Base-by-base conservation (phyloP, 1,140 invertebrate genomes). In the Heterodera carotae region DNA sequence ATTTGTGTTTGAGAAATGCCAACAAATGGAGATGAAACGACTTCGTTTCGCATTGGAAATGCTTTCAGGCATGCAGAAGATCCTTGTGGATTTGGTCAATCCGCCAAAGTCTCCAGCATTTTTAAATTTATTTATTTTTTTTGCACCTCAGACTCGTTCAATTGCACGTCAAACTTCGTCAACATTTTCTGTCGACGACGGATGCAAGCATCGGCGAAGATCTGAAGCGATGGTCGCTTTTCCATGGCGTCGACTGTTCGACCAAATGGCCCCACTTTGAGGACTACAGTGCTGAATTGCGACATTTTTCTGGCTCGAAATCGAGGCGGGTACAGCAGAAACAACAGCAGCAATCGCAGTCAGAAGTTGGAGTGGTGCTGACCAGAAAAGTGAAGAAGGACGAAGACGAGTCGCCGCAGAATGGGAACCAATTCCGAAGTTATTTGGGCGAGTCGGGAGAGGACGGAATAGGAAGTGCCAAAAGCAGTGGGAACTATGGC, bases 1-100 rank as follows among this genome's bases (percentile, higher is more conserved):
- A 10, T 88, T 83, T 73, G 86, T 88, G 8, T 86, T 86, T 48
- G 85, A 88, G 60, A 86, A 88, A 75, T 86, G 85, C 62, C 85
- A 86, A 69, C 76, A 83, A 60, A 83, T 77, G 78, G 85, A 86
- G 66, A 68, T 81, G 66, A 87, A 86, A 29, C 68, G 85, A 62
- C 80, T 84, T 67, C 82, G 80, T 62, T 86, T 86, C 59, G 68
- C 81, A 27, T 67, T 87, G 15, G 86, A 87, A 69, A 87, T 86
- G 79, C 70, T 88, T 33, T 56, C 66, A 0, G 80, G 85, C 12
- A 75, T 87, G 34, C 80, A 87, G 31, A 80, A 78, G 33, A 76
- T 85, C 22, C 70, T 84, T 10, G 78, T 72, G 6, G 87, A 87
- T 29, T 59, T 86, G 15, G 53, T 69, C 59, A 73, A 67, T 31